These are phyloP conservation scores for Vanessa tameamea DNA, from an alignment of 1,140 invertebrate genomes.

Conservation along the genomic window DNA sequence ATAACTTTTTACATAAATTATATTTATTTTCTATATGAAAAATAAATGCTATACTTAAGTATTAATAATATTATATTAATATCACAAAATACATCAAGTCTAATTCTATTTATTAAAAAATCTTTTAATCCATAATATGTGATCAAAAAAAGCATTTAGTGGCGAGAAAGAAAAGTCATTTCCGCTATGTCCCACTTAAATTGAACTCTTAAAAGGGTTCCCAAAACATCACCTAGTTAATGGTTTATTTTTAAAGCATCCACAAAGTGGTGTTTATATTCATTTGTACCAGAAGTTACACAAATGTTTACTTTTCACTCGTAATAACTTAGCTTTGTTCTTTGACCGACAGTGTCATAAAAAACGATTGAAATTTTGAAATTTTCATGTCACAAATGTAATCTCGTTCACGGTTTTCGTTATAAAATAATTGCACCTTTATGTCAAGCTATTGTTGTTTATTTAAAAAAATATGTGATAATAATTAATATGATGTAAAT, in stretches of 20 bases:
- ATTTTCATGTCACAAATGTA: neutral
- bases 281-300: conserved; percentile 8
- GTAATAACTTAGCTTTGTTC: conserved; percentile 29
- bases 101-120: neutral
- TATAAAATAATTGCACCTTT: too few species aligned
- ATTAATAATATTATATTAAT: too few species aligned
- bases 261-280: conserved; percentile 27
- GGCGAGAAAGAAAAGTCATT: neutral
- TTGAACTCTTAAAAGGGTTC: conserved; percentile 29
- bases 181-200: conserved; percentile 21
- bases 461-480: neutral
- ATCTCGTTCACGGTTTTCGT: too few species aligned
- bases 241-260: conserved; percentile 34
- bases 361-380: conserved; percentile 9
- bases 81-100: too few species aligned
- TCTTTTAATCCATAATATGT: neutral
- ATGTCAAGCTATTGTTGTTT: neutral
- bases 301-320: conserved; percentile 30
- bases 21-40: too few species aligned
- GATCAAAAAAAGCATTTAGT: neutral
- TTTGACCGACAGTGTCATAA: conserved; percentile 25
- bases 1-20: too few species aligned
- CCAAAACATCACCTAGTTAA: conserved; percentile 28
- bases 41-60: too few species aligned
- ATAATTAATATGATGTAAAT: too few species aligned